A percentile compares a stretch with the other conserved stretches of the same genome.
phyloP scores from a whole-genome alignment of 2,888 invertebrate genomes.

The Cheilosia scutellata region DNA sequence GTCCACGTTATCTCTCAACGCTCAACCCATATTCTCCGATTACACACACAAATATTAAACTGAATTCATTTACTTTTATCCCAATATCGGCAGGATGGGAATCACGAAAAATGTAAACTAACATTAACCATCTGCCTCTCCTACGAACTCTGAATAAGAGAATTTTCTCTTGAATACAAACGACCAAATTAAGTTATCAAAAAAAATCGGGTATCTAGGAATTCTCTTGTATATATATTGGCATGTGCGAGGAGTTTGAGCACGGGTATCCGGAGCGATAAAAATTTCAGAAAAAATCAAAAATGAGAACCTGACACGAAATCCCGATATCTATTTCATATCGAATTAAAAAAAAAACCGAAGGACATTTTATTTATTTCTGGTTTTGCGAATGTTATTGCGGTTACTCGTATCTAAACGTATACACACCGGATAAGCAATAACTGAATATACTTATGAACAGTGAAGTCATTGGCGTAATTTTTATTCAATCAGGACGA shows the following conservation, averaged over 20 bases:
- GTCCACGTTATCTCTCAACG: not conserved
- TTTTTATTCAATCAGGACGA: too few relatives aligned
- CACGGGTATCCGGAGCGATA: slow-evolving; percentile 23
- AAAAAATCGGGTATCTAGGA: slow-evolving; percentile 17
- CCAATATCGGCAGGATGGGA: not conserved
- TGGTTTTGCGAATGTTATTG: not conserved
- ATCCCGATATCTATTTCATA: not conserved
- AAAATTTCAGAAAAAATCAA: not conserved
- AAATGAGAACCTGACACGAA: slow-evolving; percentile 12
- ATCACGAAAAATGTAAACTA: slow-evolving; percentile 29
- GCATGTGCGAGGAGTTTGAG: not conserved
- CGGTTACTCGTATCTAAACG: not conserved
- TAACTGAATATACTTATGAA: too few relatives aligned
- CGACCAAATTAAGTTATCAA: slow-evolving; percentile 44
- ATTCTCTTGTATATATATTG: not conserved
- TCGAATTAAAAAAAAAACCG: not conserved
- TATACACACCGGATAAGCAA: too few relatives aligned
- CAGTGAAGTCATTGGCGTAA: too few relatives aligned
- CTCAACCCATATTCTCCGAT: not conserved
- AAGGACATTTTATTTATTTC: not conserved
- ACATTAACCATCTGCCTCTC: slow-evolving; percentile 53
- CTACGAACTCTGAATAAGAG: slow-evolving; percentile 20
- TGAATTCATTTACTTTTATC: slow-evolving; percentile 26
- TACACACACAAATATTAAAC: slow-evolving; percentile 6
- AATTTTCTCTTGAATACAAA: slow-evolving; percentile 46